Evolutionary conservation across 1,140 invertebrate species (phyloP), one percentile per base, ranked within the genome.

Genomic region (Littorina saxatilis): DNA sequence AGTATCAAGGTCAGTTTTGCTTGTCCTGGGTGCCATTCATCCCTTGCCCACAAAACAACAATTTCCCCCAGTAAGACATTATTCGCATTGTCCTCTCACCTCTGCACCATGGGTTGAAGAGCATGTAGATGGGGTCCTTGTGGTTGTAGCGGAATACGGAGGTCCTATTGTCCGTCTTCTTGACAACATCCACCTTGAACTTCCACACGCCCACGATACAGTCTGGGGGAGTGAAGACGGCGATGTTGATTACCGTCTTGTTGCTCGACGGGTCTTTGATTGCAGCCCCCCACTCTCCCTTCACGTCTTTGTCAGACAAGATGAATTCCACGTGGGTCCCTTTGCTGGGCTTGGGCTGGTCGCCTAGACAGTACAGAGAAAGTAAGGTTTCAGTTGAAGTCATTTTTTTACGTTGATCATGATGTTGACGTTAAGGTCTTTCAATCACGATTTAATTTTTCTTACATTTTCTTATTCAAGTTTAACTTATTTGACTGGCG

Each of bases 171-270:
- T 90, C 87, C 52, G 94, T 93, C 76, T 94, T 93, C 35, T 96
- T 93, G 91, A 96, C 96, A 0, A 96, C 96, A 84, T 98, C 96
- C 1, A 98, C 94, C 43, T 97, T 96, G 82, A 98, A 92, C 58
- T 94, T 94, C 97, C 97, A 98, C 85, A 96, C 95, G 13, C 96
- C 97, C 5, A 98, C 95, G 17, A 96, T 95, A 82, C 96, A 95
- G 63, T 95, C 94, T 0, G 95, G 92, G 0, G 96, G 94, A 0
- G 86, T 84, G 77, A 82, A 82, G 11, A 90, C 61, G n/a, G 70
- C 70, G 1, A 90, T 32, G 2, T 50, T 83, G 20, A 88, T 17
- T n/a, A n/a, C n/a, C n/a, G n/a, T n/a, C 5, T 17, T n/a, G 11
- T 87, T 80, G 23, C 70, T 86, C 9, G 83, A 68, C 29, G 82